A percentile compares a stretch with the other conserved stretches of the same genome.
phyloP scores from a whole-genome alignment of 2,797 vertebrate species.

The Alcedo atthis region DNA sequence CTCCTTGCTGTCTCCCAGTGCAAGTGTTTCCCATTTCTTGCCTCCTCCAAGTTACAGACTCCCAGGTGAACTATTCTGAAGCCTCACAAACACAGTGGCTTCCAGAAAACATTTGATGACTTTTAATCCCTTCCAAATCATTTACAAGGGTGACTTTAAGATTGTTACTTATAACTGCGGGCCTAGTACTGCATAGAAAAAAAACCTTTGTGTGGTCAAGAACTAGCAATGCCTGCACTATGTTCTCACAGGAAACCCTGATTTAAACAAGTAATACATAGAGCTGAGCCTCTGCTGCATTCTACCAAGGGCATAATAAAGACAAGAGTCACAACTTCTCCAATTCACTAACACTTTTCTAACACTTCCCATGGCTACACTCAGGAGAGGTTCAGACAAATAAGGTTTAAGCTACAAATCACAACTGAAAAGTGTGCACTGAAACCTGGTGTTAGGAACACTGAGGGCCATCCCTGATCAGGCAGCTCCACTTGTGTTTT shows the following conservation, averaged over 20 bases:
- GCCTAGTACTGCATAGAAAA: slow-evolving; percentile 26
- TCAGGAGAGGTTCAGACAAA: slow-evolving; percentile 21
- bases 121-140: slow-evolving; percentile 2
- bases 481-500: slow-evolving; percentile 14
- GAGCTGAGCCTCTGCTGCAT: not conserved
- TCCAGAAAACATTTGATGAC: not conserved
- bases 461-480: slow-evolving; percentile 7
- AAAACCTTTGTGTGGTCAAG: not conserved
- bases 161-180: not conserved
- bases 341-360: slow-evolving; percentile 27
- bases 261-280: slow-evolving; percentile 30
- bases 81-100: not conserved
- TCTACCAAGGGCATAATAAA: slow-evolving; percentile 10
- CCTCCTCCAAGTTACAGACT: slow-evolving; percentile 16
- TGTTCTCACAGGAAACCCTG: slow-evolving; percentile 26
- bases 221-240: not conserved
- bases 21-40: not conserved
- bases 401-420: slow-evolving; percentile 36
- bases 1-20: slow-evolving; percentile 22
- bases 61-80: slow-evolving; percentile 3
- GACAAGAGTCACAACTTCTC: slow-evolving; percentile 33
- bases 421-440: slow-evolving; percentile 18
- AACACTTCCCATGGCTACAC: slow-evolving; percentile 15
- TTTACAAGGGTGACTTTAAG: slow-evolving; percentile 39
- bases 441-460: not conserved